Base-by-base conservation (phyloP, 2,888 invertebrate genomes). In the Vesta saturnalis region DNA sequence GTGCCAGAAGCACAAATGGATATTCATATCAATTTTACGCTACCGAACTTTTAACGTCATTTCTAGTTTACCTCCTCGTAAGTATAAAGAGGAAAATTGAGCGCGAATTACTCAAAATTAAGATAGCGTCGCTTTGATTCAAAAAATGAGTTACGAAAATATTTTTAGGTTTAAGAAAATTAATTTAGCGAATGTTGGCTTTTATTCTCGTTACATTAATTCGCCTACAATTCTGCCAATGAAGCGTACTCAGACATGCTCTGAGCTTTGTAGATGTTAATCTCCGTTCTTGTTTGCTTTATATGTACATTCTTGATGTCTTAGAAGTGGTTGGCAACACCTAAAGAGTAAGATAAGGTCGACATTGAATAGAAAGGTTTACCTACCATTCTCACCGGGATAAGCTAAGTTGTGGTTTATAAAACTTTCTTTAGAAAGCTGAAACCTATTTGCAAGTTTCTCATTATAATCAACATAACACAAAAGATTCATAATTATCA, bases 241-340 rank as follows among this genome's bases (percentile, higher is more conserved):
- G 69, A 60, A 64, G 60, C 69, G 64, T 64, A 69, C 64, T 64
- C 68, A 64, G 69, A 69, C 69, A 69, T 64, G 69, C 58, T 64
- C 59, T 68, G 61, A 65, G 69, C 74, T 74, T 74, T 74, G 73
- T 72, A 74, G 74, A 74, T 74, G 70, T 74, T 70, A 74, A 74
- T 74, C 74, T 72, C 57, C 30, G 69, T 64, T 68, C 60, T 68
- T 67, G 68, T 69, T 72, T 67, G 70, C 72, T 72, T 74, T 74
- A 76, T 75, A 75, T 74, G 72, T 75, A 71, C 74, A 73, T 76
- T 74, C 75, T 71, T 75, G 76, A 76, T 75, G 76, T 77, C 74
- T 75, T 74, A 74, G 75, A 71, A 71, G 75, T 77, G 72, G 76
- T 77, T 75, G 76, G 77, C 75, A 77, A 77, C 78, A 79, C 78